phyloP scores from a whole-genome alignment of 2,113 vertebrate species.

The Labrus mixtus region DNA sequence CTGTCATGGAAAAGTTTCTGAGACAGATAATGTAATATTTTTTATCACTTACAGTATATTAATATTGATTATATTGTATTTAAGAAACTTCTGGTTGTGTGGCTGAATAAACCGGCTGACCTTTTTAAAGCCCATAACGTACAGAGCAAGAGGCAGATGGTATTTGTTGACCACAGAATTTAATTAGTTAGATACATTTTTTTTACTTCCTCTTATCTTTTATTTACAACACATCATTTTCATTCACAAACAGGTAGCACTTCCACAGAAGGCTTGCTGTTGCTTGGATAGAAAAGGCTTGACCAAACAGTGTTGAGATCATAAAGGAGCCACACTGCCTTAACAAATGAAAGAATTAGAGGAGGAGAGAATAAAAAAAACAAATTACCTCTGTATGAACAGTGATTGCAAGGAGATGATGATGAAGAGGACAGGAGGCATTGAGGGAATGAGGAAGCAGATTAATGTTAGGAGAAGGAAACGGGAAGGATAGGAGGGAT shows the following conservation, averaged over 20 bases:
- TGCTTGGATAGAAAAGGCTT: neutral
- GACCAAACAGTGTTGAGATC: neutral
- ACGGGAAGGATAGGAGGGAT: constrained; percentile 43
- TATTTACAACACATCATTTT: neutral
- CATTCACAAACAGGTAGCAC: neutral
- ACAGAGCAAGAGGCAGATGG: neutral
- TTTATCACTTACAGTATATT: too few relatives aligned
- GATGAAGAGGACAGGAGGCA: neutral
- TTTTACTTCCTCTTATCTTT: neutral
- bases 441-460: constrained; percentile 21
- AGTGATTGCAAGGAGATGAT: neutral
- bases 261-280: neutral
- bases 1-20: too few relatives aligned
- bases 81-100: too few relatives aligned
- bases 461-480: constrained; percentile 15
- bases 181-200: neutral
- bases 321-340: neutral
- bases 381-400: neutral
- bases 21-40: too few relatives aligned
- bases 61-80: too few relatives aligned
- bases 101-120: neutral
- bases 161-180: neutral
- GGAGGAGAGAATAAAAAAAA: neutral
- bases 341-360: neutral
- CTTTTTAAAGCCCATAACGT: neutral